These are phyloP conservation scores for Dermatemys mawii DNA, from an alignment of 2,113 vertebrate species.

Conservation along the genomic window DNA sequence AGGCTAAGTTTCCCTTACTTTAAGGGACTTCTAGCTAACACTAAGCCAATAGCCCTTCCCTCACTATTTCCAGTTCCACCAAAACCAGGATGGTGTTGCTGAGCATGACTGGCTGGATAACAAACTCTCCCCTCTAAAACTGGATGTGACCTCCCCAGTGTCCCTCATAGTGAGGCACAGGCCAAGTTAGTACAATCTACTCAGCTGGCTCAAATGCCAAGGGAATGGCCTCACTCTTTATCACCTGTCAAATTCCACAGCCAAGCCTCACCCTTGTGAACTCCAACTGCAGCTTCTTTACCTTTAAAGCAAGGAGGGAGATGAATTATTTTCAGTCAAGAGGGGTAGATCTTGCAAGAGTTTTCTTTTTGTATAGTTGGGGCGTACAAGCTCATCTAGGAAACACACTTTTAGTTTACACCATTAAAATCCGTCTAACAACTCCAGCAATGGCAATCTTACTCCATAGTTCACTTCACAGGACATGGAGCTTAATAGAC, in stretches of 20 bases:
- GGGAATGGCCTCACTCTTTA: not conserved
- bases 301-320: not conserved
- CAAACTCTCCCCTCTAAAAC: not conserved
- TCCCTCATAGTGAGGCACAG: not conserved
- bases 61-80: not conserved
- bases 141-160: not conserved
- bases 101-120: not conserved
- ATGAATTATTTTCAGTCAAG: not conserved
- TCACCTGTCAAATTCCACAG: not conserved
- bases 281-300: not conserved
- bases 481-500: not conserved
- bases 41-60: not conserved
- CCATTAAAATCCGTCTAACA: not conserved
- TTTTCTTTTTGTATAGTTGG: not conserved
- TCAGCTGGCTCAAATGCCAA: not conserved
- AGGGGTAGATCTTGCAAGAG: not conserved
- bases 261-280: not conserved
- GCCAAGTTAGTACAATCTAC: not conserved
- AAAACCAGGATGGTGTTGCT: not conserved
- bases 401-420: not conserved
- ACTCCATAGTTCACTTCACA: not conserved
- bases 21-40: not conserved
- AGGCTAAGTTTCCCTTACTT: not conserved
- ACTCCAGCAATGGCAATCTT: not conserved
- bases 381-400: not conserved